A percentile compares a stretch with the other conserved stretches of the same genome.
phyloP scores from a whole-genome alignment of 2,888 invertebrate genomes.

The Stomorhina lunata region DNA sequence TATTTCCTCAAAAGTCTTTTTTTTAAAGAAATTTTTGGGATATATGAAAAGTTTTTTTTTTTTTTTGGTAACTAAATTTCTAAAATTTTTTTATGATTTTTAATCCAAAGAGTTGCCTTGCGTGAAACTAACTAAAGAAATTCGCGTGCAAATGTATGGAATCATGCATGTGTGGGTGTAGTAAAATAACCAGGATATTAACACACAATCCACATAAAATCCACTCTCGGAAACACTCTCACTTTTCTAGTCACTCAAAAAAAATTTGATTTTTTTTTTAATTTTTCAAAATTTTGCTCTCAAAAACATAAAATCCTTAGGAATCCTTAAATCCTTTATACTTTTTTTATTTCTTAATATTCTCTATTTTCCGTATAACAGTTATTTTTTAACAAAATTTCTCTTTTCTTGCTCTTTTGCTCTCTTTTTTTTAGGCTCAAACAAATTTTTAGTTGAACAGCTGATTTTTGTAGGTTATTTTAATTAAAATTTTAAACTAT shows the following conservation, averaged over 20 bases:
- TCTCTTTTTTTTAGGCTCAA: neutral
- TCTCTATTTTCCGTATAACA: conserved; percentile 18
- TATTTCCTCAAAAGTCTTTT: neutral
- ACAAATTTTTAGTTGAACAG: conserved; percentile 50
- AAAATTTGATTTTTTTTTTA: neutral
- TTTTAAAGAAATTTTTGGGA: conserved; percentile 7
- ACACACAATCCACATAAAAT: conserved; percentile 49
- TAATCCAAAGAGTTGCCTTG: conserved; percentile 65
- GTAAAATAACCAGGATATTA: conserved; percentile 52
- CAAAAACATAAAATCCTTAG: no score
- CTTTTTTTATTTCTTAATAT: no score
- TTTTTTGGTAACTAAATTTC: neutral
- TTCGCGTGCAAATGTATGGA: conserved; percentile 44
- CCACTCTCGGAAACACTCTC: conserved; percentile 13
- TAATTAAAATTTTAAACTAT: neutral
- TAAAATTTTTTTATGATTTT: neutral
- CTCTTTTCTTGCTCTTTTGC: neutral
- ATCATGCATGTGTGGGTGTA: conserved; percentile 55
- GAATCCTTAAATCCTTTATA: no score
- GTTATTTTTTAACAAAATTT: neutral
- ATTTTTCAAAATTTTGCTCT: neutral
- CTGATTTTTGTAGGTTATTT: conserved; percentile 57
- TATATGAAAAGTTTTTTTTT: neutral
- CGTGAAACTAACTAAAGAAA: conserved; percentile 62
- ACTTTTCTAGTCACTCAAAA: neutral